phyloP scores from a whole-genome alignment of 2,888 invertebrate species.

The Thymelicus sylvestris region DNA sequence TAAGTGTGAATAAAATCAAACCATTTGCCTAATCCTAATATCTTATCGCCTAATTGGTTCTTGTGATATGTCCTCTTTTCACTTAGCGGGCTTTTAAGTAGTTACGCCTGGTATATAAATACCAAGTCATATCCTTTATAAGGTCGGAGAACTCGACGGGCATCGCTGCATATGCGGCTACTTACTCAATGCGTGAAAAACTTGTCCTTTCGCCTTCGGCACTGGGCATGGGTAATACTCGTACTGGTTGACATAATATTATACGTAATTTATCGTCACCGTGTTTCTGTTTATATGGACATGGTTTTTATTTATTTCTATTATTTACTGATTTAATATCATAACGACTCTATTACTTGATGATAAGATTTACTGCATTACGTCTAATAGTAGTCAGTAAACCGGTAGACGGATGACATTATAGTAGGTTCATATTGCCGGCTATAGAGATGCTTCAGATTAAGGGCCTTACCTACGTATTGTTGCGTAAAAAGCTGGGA shows the following conservation, averaged over 20 bases:
- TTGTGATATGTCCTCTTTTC: slow-evolving; percentile 27
- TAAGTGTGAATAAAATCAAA: not conserved
- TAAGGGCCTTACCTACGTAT: not conserved
- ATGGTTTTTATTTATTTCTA: not conserved
- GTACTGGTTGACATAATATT: slow-evolving; percentile 33
- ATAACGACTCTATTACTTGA: no score
- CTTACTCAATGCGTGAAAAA: slow-evolving; percentile 65
- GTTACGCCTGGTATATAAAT: slow-evolving; percentile 46
- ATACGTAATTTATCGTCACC: slow-evolving; percentile 1
- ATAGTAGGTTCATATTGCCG: no score
- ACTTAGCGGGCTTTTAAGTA: slow-evolving; percentile 39
- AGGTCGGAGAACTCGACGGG: slow-evolving; percentile 58
- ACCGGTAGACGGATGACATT: no score
- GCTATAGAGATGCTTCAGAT: no score
- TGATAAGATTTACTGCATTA: no score
- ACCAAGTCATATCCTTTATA: slow-evolving; percentile 52
- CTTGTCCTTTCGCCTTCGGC: slow-evolving; percentile 54
- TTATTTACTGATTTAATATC: no score
- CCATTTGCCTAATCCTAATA: slow-evolving; percentile 1
- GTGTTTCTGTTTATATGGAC: slow-evolving; percentile 1
- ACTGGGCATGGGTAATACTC: slow-evolving; percentile 7
- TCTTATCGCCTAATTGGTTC: not conserved
- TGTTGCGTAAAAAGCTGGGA: not conserved
- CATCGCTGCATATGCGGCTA: slow-evolving; percentile 52
- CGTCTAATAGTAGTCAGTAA: no score